Conservation (phyloP, 2,888 invertebrate genomes). For the Caenorhabditis sulstoni region DNA sequence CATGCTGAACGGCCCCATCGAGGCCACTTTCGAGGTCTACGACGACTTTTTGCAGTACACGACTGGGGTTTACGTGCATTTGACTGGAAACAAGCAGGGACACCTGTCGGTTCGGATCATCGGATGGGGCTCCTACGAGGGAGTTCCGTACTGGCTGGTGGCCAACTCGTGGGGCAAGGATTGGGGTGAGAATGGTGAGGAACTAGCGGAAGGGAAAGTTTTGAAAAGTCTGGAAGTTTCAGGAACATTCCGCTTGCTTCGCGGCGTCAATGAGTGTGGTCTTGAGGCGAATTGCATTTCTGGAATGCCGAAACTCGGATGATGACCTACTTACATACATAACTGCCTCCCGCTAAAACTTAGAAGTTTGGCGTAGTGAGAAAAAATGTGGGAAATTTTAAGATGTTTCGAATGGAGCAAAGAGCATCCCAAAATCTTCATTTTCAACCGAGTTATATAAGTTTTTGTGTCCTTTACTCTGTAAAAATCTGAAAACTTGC, state of each 20-base stretch:
- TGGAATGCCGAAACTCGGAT: slow-evolving; percentile 31
- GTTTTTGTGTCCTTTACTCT: no score
- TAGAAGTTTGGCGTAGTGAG: no score
- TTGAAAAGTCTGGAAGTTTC: no score
- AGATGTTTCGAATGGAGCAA: no score
- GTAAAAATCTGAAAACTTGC: slow-evolving; percentile 1
- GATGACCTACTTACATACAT: no score
- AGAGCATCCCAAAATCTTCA: no score
- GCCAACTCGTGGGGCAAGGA: slow-evolving; percentile 94
- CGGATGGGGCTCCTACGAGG: slow-evolving; percentile 88
- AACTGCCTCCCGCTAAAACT: background rate
- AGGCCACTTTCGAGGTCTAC: slow-evolving; percentile 91
- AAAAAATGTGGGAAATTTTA: no score
- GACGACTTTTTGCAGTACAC: slow-evolving; percentile 90
- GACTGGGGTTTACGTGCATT: slow-evolving; percentile 83
- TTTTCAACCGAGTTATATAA: no score
- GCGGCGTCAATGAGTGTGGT: slow-evolving; percentile 60
- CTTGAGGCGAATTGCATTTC: slow-evolving; percentile 53
- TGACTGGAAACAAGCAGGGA: slow-evolving; percentile 85
- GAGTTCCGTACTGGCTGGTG: slow-evolving; percentile 89
- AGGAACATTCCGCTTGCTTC: slow-evolving; percentile 73
- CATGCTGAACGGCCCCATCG: slow-evolving; percentile 88
- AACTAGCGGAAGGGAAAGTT: no score
- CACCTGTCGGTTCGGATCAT: slow-evolving; percentile 90
- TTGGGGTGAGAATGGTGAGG: slow-evolving; percentile 87